Evolutionary conservation across 1,140 invertebrate genomes (phyloP).

Genomic region (Pseudomyrmex pallidus): DNA sequence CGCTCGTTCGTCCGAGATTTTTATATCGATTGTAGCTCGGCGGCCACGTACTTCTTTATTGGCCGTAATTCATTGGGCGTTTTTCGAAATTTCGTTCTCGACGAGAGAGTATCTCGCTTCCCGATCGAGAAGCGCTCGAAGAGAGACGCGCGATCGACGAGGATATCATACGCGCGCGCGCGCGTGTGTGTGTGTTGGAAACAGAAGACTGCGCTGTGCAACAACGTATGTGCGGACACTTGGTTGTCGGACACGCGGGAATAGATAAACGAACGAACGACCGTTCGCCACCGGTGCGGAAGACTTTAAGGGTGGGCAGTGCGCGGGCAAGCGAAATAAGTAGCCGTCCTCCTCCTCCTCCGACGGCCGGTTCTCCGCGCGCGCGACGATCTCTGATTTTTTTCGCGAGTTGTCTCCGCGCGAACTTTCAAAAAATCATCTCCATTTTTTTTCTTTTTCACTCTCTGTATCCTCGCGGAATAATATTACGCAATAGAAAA

Average conservation of each 20-base stretch:
- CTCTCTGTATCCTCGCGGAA: background rate
- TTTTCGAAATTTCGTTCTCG: too few relatives aligned
- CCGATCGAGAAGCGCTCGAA: too few relatives aligned
- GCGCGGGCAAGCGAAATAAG: slow-evolving; percentile 66
- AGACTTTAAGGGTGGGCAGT: slow-evolving; percentile 70
- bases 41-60: background rate
- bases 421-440: background rate
- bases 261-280: slow-evolving; percentile 61
- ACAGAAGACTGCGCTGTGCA: slow-evolving; percentile 37
- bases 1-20: slow-evolving; percentile 12
- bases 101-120: too few relatives aligned
- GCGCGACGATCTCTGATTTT: slow-evolving; percentile 46
- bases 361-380: too few relatives aligned
- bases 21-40: background rate
- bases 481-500: background rate
- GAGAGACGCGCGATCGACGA: too few relatives aligned
- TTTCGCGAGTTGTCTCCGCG: slow-evolving; percentile 33
- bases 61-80: too few relatives aligned
- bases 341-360: slow-evolving; percentile 39
- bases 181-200: too few relatives aligned
- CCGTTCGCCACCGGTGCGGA: slow-evolving; percentile 60
- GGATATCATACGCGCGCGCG: too few relatives aligned
- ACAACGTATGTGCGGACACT: slow-evolving; percentile 53
- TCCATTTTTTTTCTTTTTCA: background rate
- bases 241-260: slow-evolving; percentile 47